Base-by-base conservation (phyloP, 2,888 invertebrate species). In the Thelaira solivaga region DNA sequence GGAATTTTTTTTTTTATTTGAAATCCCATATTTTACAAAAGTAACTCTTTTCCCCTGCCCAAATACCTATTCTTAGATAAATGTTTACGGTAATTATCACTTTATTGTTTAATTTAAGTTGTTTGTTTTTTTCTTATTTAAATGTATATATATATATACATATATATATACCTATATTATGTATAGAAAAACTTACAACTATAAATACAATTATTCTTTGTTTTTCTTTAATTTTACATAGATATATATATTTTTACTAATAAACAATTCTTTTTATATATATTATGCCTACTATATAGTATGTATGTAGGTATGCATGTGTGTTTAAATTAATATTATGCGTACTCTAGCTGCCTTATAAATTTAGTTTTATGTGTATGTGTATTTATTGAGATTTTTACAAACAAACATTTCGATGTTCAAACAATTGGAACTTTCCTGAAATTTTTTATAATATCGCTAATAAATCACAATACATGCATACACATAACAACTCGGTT, bases 171-270 rank as follows among this genome's bases (percentile, higher is more conserved):
- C n/a, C n/a, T n/a, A n/a, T 81, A 62, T 64, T 79, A 80, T 82
- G 31, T 80, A 68, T 64, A 79, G 62, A 80, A 78, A 77, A 76
- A 76, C 68, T 72, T 80, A 77, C 53, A 78, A 68, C 65, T 82
- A 73, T 80, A 81, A 80, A 76, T 80, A 82, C 79, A 79, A 81
- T 80, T 81, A 72, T 74, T 55, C 53, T 76, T 62, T 67, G 43
- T 75, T 80, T 51, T 77, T 76, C 78, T 75, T 47, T 39, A 20
- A 31, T 59, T 59, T 31, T 26, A 26, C 26, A 26, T 26, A 26
- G 4, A 68, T 55, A 22, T 72, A 59, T 67, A 61, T 74, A 62
- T 62, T 51, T 74, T 51, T 65, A 57, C 59, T 68, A 67, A 55
- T 62, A 75, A 75, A 78, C 79, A 69, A 71, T 74, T 53, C 69